Conservation (phyloP, 2,888 invertebrate species). For the Agonopterix alstromeriana region DNA sequence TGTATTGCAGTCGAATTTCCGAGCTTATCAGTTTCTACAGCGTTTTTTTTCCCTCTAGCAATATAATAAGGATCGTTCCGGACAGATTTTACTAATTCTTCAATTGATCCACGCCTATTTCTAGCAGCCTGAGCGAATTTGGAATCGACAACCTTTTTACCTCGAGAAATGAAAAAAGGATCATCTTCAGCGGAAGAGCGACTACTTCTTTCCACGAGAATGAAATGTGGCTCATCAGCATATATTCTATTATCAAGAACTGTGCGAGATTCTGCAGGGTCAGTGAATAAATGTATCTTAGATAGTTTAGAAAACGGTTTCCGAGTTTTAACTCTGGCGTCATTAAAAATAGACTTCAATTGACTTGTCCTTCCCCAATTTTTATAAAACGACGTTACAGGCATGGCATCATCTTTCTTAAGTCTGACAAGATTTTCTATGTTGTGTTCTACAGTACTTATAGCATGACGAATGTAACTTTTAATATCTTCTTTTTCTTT, state of each 20-base stretch:
- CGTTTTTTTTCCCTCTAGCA: slow-evolving; percentile 68
- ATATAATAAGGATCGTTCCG: slow-evolving; percentile 71
- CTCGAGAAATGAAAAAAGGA: slow-evolving; percentile 57
- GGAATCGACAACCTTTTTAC: slow-evolving; percentile 44
- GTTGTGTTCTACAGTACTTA: slow-evolving; percentile 38
- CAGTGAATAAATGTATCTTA: not conserved
- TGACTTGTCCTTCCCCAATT: slow-evolving; percentile 42
- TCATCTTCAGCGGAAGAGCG: slow-evolving; percentile 60
- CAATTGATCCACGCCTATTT: slow-evolving; percentile 56
- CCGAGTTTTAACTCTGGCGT: slow-evolving; percentile 10
- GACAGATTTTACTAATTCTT: slow-evolving; percentile 64
- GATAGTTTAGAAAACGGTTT: not conserved
- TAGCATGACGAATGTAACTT: slow-evolving; percentile 35
- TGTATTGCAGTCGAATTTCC: slow-evolving; percentile 22
- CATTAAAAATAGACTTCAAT: slow-evolving; percentile 36
- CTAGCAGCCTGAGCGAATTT: slow-evolving; percentile 38
- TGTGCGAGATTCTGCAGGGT: slow-evolving; percentile 35
- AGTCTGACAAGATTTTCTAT: slow-evolving; percentile 40
- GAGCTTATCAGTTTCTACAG: slow-evolving; percentile 14
- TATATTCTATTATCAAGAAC: slow-evolving; percentile 56
- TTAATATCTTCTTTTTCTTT: slow-evolving; percentile 27
- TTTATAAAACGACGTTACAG: slow-evolving; percentile 35
- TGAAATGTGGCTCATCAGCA: slow-evolving; percentile 74
- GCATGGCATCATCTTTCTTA: slow-evolving; percentile 21
- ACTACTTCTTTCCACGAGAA: slow-evolving; percentile 64